These are phyloP conservation scores for Chrosomus eos DNA, from an alignment of 2,797 vertebrate genomes.

Conservation along the genomic window DNA sequence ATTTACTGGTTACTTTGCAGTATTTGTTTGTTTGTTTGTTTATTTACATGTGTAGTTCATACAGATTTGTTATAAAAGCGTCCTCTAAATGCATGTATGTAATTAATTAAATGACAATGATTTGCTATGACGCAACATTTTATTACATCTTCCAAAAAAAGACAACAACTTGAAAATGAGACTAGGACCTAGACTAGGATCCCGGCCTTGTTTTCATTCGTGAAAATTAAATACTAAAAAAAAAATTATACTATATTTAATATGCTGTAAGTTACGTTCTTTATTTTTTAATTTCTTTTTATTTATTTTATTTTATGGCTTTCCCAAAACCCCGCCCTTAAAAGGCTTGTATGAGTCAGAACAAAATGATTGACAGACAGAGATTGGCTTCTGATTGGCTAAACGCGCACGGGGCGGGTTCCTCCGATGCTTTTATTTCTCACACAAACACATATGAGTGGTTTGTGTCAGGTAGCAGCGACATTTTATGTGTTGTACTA, in stretches of 20 bases:
- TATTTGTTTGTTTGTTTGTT: no score
- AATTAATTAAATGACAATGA: not conserved
- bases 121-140: not conserved
- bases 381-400: conserved; percentile 7
- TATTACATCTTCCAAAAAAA: not conserved
- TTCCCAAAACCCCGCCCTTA: no score
- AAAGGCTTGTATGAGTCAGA: not conserved
- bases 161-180: no score
- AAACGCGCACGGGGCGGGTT: not conserved
- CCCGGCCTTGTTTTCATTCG: not conserved
- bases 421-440: not conserved
- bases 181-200: no score
- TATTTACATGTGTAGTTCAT: not conserved
- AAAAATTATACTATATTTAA: no score
- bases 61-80: not conserved
- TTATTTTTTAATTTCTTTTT: not conserved
- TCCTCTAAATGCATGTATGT: not conserved
- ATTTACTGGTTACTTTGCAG: not conserved
- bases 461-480: not conserved
- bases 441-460: not conserved
- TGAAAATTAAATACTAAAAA: not conserved
- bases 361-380: not conserved
- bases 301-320: no score
- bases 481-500: not conserved
- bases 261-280: not conserved